Percentiles rank a stretch among this genome's conserved stretches.
phyloP scores from a whole-genome alignment of 2,797 vertebrate species.

The Galaxias olidus region DNA sequence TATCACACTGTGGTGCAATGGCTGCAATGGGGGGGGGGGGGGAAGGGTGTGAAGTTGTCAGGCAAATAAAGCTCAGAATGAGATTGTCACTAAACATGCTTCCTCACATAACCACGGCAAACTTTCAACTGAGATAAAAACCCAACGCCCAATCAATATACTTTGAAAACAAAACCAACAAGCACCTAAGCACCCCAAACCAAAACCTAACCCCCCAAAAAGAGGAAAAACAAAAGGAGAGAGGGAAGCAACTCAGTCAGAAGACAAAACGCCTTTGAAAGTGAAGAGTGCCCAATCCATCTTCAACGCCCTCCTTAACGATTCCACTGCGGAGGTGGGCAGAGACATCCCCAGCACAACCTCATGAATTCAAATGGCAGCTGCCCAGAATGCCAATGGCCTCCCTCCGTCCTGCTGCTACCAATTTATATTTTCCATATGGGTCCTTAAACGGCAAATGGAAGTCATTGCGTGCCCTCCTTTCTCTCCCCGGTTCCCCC shows the following conservation, averaged over 20 bases:
- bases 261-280: constrained; percentile 42
- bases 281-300: constrained; percentile 49
- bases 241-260: constrained; percentile 26
- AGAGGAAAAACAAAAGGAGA: constrained; percentile 17
- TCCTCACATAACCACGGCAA: no score
- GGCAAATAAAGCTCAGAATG: no score
- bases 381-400: constrained; percentile 71
- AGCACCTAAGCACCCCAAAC: no score
- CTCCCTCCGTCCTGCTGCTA: constrained; percentile 65
- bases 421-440: constrained; percentile 82
- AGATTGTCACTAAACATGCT: no score
- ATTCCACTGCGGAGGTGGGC: constrained; percentile 65
- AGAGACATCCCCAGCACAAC: constrained; percentile 60
- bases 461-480: constrained; percentile 72
- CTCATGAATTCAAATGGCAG: constrained; percentile 70
- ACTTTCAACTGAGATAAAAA: no score
- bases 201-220: no score
- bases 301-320: constrained; percentile 60
- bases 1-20: no score
- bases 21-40: no score
- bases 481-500: constrained; percentile 60
- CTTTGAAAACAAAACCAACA: no score
- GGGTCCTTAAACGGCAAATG: constrained; percentile 72
- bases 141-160: no score
- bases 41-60: no score